phyloP scores from a whole-genome alignment of 2,797 vertebrate genomes.

The Selene dorsalis region DNA sequence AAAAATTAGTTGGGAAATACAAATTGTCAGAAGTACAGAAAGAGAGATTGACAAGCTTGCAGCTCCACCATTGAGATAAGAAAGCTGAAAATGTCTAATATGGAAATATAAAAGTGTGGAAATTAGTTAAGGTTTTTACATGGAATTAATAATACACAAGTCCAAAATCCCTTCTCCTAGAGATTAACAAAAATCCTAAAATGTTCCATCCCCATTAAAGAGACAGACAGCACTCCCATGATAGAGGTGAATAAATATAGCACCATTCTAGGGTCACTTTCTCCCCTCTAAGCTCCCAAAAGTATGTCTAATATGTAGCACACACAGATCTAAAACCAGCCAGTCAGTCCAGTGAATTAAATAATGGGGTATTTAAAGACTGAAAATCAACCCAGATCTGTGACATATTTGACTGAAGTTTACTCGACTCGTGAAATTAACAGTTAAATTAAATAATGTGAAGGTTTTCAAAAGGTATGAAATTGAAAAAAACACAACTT shows the following conservation, averaged over 20 bases:
- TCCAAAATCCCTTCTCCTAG: slow-evolving; percentile 14
- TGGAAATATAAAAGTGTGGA: slow-evolving; percentile 22
- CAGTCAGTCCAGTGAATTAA: slow-evolving; percentile 30
- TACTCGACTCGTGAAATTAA: not conserved
- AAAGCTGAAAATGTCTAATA: slow-evolving; percentile 14
- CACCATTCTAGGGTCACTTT: slow-evolving; percentile 50
- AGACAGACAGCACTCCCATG: slow-evolving; percentile 47
- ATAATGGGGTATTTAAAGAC: slow-evolving; percentile 35
- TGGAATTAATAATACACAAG: slow-evolving; percentile 21
- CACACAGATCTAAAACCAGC: slow-evolving; percentile 42
- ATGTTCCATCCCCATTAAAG: slow-evolving; percentile 21
- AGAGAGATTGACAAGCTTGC: slow-evolving; percentile 32
- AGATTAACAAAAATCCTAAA: slow-evolving; percentile 44
- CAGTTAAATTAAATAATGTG: not conserved
- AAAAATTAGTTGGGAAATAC: slow-evolving; percentile 50
- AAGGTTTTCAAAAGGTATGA: slow-evolving; percentile 37
- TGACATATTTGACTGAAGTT: slow-evolving; percentile 29
- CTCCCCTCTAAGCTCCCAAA: slow-evolving; percentile 47
- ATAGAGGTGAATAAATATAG: slow-evolving; percentile 67
- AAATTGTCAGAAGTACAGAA: slow-evolving; percentile 42
- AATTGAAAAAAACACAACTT: slow-evolving; percentile 17
- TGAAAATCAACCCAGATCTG: slow-evolving; percentile 37
- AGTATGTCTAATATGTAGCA: slow-evolving; percentile 64
- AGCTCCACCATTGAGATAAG: slow-evolving; percentile 46
- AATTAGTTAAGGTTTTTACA: slow-evolving; percentile 23